Evolutionary conservation across 2,888 invertebrate genomes (phyloP).

Genomic region (Graphium colonna): DNA sequence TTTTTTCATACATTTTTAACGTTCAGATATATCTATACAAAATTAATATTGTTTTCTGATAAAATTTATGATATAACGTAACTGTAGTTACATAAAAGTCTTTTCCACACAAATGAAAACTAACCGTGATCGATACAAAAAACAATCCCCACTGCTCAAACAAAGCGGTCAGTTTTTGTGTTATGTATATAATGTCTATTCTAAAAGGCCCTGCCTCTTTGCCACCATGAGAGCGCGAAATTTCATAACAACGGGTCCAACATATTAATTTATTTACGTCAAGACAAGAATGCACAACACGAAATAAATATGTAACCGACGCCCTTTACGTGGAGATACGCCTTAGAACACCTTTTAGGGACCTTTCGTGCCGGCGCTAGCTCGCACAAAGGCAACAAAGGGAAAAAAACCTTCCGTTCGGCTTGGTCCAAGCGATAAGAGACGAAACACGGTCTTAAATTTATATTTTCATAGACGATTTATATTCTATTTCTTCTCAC

Average conservation of each 20-base stretch:
- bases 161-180: constrained; percentile 22
- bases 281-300: constrained; percentile 72
- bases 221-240: constrained; percentile 74
- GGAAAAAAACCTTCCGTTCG: constrained; percentile 49
- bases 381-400: constrained; percentile 73
- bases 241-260: constrained; percentile 50
- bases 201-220: constrained; percentile 21
- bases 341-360: constrained; percentile 69
- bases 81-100: too few relatives aligned
- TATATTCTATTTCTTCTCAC: too few relatives aligned
- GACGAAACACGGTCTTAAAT: too few relatives aligned
- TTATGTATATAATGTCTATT: constrained; percentile 15
- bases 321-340: constrained; percentile 65
- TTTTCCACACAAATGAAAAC: too few relatives aligned
- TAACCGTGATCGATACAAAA: background rate
- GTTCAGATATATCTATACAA: too few relatives aligned
- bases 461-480: constrained; percentile 12
- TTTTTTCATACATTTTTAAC: too few relatives aligned
- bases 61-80: too few relatives aligned
- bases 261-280: constrained; percentile 75
- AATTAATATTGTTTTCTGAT: too few relatives aligned
- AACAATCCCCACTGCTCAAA: constrained; percentile 17
- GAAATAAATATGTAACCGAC: constrained; percentile 77
- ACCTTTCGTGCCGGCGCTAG: constrained; percentile 75
- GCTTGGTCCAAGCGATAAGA: constrained; percentile 35